Base-by-base conservation (phyloP, 1,140 invertebrate species). In the Drosophila mojavensis region DNA sequence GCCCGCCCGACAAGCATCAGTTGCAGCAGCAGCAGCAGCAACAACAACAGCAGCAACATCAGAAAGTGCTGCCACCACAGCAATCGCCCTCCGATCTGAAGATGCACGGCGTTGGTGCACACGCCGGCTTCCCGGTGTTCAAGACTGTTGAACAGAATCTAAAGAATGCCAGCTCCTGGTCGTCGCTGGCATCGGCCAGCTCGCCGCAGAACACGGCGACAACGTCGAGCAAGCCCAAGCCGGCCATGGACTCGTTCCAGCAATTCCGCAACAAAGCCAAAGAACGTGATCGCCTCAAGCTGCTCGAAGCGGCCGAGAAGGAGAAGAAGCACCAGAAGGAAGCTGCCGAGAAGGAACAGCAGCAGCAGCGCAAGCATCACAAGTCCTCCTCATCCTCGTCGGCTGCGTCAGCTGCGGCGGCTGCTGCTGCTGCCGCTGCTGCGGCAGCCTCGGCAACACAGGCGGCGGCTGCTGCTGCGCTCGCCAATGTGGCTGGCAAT, bases 211-310 rank as follows among this genome's bases (percentile, higher is more conserved):
- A 94, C 81, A 93, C 94, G 89, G 93, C 91, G 84, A 94, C 92
- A 91, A 94, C 93, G 45, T 84, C 78, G 33, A 95, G 72, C 66
- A 95, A 95, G 92, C 93, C 94, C 91, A 95, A 94, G 93, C 95
- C 92, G 72, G 95, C 93, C 92, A 97, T 95, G 94, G 95, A 95
- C 72, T 95, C 94, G 91, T 95, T 95, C 88, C 94, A 95, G 93
- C 95, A 96, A 75, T 99, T 99, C 92, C 97, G 97, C 91, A 98
- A 98, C 91, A 96, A 98, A 94, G 98, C 98, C 7, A 97, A 97
- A 93, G 97, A 99, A 93, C 98, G 99, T 92, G 97, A 98, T 93
- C 94, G 97, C 92, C 96, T 98, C 94, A 95, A 97, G 90, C 95
- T 96, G 61, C 92, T 98, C 63, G 97, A 98, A 92, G 95, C 75